phyloP scores from a whole-genome alignment of 1,140 invertebrate genomes.

The Heliconius nattereri region DNA sequence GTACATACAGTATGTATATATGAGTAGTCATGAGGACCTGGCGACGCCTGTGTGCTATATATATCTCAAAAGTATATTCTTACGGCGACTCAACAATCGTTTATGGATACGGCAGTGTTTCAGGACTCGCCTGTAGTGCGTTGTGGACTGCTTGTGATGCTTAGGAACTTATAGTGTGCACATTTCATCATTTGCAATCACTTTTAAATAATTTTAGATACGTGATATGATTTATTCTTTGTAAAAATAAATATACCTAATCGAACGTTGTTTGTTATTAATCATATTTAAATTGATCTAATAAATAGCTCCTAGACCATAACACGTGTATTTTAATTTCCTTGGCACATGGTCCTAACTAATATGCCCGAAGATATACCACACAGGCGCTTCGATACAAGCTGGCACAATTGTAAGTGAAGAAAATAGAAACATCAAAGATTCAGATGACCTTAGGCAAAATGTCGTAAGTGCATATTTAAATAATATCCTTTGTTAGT shows the following conservation, averaged over 20 bases:
- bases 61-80: background rate
- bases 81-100: conserved; percentile 20
- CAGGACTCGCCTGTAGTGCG: conserved; percentile 4
- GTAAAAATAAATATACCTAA: background rate
- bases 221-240: background rate
- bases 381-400: background rate
- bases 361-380: background rate
- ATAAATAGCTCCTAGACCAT: background rate
- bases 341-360: conserved; percentile 12
- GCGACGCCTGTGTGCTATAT: background rate
- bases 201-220: background rate
- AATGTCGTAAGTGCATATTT: background rate
- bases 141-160: conserved; percentile 5
- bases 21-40: background rate
- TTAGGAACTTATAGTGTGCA: conserved; percentile 10
- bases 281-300: background rate
- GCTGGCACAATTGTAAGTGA: conserved; percentile 13
- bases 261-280: background rate
- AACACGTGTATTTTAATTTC: conserved; percentile 5
- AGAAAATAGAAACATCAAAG: conserved; percentile 14
- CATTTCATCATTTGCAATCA: background rate
- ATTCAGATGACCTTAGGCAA: conserved; percentile 14
- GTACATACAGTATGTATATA: background rate
- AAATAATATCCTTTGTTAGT: background rate
- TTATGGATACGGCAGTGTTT: conserved; percentile 28